Evolutionary conservation across 2,888 invertebrate genomes (phyloP).

Genomic region (Argynnis bischoffii): DNA sequence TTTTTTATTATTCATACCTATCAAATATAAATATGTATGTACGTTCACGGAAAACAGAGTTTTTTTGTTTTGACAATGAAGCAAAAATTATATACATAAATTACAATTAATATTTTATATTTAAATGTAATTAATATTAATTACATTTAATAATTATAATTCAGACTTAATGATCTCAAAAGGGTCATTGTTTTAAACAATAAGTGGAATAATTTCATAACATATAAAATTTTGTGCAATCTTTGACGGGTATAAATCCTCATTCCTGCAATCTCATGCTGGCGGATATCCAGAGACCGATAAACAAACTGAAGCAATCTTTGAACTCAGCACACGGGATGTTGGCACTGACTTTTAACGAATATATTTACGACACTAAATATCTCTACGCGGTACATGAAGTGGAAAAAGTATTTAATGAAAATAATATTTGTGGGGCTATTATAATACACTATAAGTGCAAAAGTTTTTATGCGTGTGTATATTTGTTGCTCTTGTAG

Average conservation of each 20-base stretch:
- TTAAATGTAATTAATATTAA: no score
- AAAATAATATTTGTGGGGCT: not conserved
- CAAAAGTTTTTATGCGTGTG: no score
- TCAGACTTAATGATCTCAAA: no score
- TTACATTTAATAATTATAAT: no score
- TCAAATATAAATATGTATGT: no score
- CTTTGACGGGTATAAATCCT: conserved; percentile 10
- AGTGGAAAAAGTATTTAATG: not conserved
- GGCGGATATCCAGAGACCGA: conserved; percentile 20
- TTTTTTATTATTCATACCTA: no score
- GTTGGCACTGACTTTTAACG: conserved; percentile 8
- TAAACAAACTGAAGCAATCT: conserved; percentile 20
- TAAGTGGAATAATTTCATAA: not conserved
- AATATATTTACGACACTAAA: conserved; percentile 1
- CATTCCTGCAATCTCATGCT: conserved; percentile 13
- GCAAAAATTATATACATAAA: no score
- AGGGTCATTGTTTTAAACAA: not conserved
- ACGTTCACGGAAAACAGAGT: no score
- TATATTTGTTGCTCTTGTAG: no score
- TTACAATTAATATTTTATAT: no score
- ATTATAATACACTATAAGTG: no score
- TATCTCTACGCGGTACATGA: not conserved
- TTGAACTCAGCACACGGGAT: conserved; percentile 12
- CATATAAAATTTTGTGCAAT: not conserved
- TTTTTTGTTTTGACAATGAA: no score